These are phyloP conservation scores for Naja naja DNA, from an alignment of 2,113 vertebrate species.

Conservation along the genomic window DNA sequence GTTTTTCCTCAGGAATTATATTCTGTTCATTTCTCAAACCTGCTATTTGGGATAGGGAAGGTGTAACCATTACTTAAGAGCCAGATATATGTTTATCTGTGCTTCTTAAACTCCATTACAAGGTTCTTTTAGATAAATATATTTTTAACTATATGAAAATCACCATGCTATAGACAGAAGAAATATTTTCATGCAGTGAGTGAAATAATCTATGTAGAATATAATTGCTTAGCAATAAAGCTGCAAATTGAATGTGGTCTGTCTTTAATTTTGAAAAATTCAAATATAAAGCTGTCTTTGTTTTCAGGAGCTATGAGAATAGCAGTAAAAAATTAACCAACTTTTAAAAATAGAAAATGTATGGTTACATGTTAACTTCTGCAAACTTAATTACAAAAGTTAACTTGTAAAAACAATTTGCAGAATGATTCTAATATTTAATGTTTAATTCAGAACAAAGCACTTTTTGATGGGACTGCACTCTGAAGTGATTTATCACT, in stretches of 20 bases:
- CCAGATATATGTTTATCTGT: neutral
- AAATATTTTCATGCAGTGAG: neutral
- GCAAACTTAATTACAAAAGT: neutral
- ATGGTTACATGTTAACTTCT: neutral
- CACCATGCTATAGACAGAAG: neutral
- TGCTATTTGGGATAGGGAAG: neutral
- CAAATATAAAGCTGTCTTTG: neutral
- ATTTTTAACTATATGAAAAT: neutral
- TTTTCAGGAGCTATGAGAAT: neutral
- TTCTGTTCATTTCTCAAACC: neutral
- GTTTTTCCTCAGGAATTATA: neutral
- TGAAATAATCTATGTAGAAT: neutral
- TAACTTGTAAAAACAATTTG: neutral
- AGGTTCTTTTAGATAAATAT: neutral
- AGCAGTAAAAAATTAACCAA: neutral
- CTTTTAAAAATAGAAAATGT: neutral
- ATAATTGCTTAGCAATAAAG: neutral
- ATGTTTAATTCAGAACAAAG: neutral
- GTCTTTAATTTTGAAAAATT: neutral
- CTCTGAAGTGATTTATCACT: neutral
- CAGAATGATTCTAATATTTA: neutral
- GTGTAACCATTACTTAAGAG: neutral
- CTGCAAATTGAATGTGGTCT: neutral
- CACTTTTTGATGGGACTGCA: neutral
- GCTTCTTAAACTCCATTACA: neutral